Conservation (phyloP, 2,113 vertebrate genomes). For the Urocitellus parryii region DNA sequence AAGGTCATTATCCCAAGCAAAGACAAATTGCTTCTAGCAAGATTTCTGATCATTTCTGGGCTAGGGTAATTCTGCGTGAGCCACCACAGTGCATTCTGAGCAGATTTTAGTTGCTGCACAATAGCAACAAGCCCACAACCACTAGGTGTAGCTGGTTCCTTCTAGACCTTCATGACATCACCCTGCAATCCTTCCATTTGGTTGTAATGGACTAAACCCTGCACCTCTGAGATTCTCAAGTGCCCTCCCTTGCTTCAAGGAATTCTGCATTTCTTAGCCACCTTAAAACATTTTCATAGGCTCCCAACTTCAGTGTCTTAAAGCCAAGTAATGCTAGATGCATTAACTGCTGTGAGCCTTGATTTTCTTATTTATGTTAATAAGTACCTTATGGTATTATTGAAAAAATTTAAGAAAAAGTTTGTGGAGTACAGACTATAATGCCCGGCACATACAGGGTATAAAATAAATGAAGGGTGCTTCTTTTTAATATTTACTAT, state of each 20-base stretch:
- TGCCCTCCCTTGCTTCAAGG: background rate
- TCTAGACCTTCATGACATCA: background rate
- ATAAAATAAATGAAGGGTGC: background rate
- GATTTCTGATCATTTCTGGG: background rate
- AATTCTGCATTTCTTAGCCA: background rate
- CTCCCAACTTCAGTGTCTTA: background rate
- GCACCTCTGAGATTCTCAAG: background rate
- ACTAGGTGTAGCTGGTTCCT: background rate
- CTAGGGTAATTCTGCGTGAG: background rate
- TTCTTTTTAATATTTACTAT: conserved; percentile 22
- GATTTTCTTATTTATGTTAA: background rate
- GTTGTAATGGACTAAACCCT: background rate
- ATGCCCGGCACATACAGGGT: background rate
- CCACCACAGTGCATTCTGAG: background rate
- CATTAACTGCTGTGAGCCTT: background rate
- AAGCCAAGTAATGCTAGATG: background rate
- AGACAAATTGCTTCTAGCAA: background rate
- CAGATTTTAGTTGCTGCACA: background rate
- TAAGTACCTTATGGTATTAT: background rate
- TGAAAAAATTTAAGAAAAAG: background rate
- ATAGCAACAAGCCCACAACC: background rate
- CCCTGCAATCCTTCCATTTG: background rate
- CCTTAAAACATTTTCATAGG: background rate
- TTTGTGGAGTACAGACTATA: background rate
- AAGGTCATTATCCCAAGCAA: background rate